Evolutionary conservation across 2,113 vertebrate species (phyloP).

Genomic region (Guaruba guarouba): DNA sequence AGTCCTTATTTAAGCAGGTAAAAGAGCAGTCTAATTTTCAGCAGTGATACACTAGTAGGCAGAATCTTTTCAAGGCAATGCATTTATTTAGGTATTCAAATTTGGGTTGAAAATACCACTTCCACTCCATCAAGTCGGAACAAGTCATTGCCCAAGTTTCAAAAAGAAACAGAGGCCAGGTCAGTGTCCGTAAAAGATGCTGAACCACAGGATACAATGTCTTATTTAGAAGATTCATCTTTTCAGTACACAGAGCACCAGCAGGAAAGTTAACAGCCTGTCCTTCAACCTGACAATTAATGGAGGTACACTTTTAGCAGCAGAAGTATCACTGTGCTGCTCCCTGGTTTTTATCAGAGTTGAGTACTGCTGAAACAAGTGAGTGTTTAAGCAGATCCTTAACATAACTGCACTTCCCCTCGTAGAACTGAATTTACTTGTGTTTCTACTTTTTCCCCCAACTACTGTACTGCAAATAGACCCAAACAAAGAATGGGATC

Average conservation of each 20-base stretch:
- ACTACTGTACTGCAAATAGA: not conserved
- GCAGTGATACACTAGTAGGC: not conserved
- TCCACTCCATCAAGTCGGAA: not conserved
- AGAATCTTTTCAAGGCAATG: not conserved
- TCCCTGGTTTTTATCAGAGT: not conserved
- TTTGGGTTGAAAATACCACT: not conserved
- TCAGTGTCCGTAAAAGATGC: not conserved
- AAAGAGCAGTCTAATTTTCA: not conserved
- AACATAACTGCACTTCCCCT: not conserved
- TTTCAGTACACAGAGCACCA: slow-evolving; percentile 4
- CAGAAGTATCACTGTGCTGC: not conserved
- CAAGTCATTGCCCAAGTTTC: not conserved
- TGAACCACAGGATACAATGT: not conserved
- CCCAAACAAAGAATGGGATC: not conserved
- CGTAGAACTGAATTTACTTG: not conserved
- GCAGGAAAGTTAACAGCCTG: slow-evolving; percentile 19
- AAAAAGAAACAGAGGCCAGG: not conserved
- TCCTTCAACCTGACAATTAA: slow-evolving; percentile 52
- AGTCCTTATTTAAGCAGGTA: not conserved
- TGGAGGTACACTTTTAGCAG: not conserved
- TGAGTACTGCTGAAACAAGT: slow-evolving; percentile 1
- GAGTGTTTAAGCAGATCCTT: slow-evolving; percentile 1
- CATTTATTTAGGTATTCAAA: not conserved
- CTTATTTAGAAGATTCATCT: slow-evolving; percentile 48
- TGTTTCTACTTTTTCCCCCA: not conserved